Evolutionary conservation across 2,888 invertebrate species (phyloP).

Genomic region (Agrotis segetum): DNA sequence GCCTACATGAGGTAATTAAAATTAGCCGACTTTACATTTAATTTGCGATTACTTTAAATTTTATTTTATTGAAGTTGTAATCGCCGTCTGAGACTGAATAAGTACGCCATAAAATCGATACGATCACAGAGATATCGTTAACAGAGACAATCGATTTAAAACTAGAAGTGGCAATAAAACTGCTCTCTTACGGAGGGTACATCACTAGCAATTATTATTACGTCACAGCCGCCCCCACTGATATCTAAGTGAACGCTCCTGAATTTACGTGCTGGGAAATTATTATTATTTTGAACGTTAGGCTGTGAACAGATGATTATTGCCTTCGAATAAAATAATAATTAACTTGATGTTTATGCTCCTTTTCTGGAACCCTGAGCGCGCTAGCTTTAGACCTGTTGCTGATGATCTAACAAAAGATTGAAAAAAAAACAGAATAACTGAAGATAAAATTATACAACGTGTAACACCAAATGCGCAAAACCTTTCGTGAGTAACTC

Average conservation of each 20-base stretch:
- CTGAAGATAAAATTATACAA: too few species aligned
- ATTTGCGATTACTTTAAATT: too few species aligned
- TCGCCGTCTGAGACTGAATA: too few species aligned
- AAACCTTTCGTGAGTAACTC: too few species aligned
- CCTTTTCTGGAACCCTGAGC: too few species aligned
- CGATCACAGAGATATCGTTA: not conserved
- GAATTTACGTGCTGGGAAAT: conserved; percentile 61
- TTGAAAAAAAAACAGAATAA: too few species aligned
- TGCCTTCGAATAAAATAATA: not conserved
- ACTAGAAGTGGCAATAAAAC: not conserved
- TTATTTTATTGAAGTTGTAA: too few species aligned
- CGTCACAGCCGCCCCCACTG: conserved; percentile 35
- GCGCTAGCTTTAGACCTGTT: too few species aligned
- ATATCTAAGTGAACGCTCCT: conserved; percentile 46
- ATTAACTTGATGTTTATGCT: not conserved
- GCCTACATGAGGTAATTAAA: too few species aligned
- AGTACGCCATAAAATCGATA: not conserved
- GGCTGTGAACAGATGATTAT: not conserved
- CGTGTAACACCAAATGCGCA: too few species aligned
- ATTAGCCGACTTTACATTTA: too few species aligned
- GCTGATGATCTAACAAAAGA: too few species aligned
- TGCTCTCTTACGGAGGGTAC: not conserved
- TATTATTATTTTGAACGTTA: conserved; percentile 48
- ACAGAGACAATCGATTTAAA: not conserved
- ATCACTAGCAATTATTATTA: conserved; percentile 50